phyloP scores from a whole-genome alignment of 2,797 vertebrate species.

The Sarcoramphus papa region DNA sequence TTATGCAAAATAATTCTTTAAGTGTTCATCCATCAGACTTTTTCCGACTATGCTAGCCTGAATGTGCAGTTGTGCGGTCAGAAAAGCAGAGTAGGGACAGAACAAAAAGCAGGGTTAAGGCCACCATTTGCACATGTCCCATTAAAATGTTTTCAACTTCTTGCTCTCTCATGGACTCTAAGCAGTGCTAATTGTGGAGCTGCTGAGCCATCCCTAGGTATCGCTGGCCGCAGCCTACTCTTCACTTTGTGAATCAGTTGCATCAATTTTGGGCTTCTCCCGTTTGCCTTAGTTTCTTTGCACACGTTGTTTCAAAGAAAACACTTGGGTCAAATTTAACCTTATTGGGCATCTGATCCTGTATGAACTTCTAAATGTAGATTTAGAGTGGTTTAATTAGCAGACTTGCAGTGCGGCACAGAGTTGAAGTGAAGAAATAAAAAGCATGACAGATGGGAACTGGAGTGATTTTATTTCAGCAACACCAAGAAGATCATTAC shows the following conservation, averaged over 20 bases:
- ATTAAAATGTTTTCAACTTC: neutral
- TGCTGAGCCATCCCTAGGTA: neutral
- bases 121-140: neutral
- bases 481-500: conserved; percentile 30
- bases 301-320: neutral
- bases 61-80: neutral
- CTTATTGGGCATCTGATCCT: neutral
- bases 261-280: neutral
- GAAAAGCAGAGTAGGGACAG: neutral
- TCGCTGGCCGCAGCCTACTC: neutral
- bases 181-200: neutral
- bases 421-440: neutral
- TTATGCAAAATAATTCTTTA: neutral
- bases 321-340: neutral
- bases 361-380: neutral
- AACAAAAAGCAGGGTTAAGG: neutral
- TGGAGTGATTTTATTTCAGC: conserved; percentile 12
- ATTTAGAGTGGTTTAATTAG: neutral
- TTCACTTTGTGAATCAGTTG: neutral
- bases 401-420: neutral
- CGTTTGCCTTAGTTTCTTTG: neutral
- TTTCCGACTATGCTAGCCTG: neutral
- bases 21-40: neutral
- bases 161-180: neutral
- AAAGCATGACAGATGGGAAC: neutral